Evolutionary conservation across 2,797 vertebrate genomes (phyloP), one percentile per base, ranked within the genome.

Genomic region (Caiman crocodilus): DNA sequence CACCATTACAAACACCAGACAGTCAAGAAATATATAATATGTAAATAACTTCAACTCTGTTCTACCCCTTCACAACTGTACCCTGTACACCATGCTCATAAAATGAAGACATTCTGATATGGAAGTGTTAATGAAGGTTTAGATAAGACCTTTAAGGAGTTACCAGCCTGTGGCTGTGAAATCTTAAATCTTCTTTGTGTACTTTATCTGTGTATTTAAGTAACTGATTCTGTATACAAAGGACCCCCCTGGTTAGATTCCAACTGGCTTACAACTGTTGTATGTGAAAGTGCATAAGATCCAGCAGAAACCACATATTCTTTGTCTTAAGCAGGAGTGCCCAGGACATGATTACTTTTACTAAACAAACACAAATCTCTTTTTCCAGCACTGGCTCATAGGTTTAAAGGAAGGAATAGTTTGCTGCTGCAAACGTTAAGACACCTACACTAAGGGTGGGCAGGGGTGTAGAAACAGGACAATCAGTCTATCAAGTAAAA

Each of bases 401-500:
- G 28, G 85, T 94, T 92, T 89, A 58, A 90, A 94, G 55, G 59
- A 55, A 60, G 64, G 32, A 73, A 65, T 14, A 80, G 42, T 9
- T 88, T 76, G 78, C 35, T 81, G 85, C 76, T 92, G 35, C 10
- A 50, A 71, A 42, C 5, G 35, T 84, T 83, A 85, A 94, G 79
- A 92, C 84, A 93, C 20, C 32, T 30, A 78, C 76, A 57, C 88
- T 94, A 93, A n/a, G 23, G 71, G 85, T 96, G 84, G 15, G 17
- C 6, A 26, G 12, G 14, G 60, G 56, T 42, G 18, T 30, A 12
- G 21, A 82, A 75, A 18, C 55, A 91, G 87, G 65, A 85, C 79
- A 79, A 92, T 12, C 82, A 95, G 89, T 94, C 91, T 93, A 95
- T 96, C 94, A 95, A 90, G 82, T 21, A 88, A 89, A 84, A 96